Percentiles rank a stretch among this genome's conserved stretches.
These are phyloP conservation scores for Emmelina monodactyla DNA, from an alignment of 2,888 invertebrate species.

Conservation along the genomic window DNA sequence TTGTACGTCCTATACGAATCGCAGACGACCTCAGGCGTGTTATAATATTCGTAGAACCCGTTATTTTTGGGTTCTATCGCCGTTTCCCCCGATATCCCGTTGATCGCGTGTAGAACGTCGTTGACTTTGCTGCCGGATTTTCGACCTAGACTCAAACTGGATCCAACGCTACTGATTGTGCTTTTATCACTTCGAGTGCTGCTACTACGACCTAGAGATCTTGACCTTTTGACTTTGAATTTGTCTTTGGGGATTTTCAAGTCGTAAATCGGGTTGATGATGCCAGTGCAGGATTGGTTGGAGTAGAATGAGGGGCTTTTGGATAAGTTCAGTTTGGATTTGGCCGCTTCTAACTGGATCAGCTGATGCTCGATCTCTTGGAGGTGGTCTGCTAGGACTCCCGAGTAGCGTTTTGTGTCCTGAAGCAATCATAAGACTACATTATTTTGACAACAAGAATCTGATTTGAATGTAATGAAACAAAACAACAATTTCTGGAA, in stretches of 20 bases:
- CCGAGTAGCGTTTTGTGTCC: conserved; percentile 29
- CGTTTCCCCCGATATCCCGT: conserved; percentile 37
- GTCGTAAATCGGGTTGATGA: conserved; percentile 51
- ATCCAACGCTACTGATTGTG: conserved; percentile 28
- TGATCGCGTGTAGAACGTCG: conserved; percentile 48
- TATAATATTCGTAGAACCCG: conserved; percentile 39
- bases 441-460: too few relatives aligned
- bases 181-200: conserved; percentile 31
- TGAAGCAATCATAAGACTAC: too few relatives aligned
- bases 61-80: conserved; percentile 39
- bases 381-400: conserved; percentile 30
- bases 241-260: conserved; percentile 46
- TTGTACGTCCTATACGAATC: conserved; percentile 46
- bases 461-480: too few relatives aligned
- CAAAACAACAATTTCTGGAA: too few relatives aligned
- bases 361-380: conserved; percentile 24
- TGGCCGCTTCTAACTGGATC: conserved; percentile 20
- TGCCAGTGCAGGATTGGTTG: conserved; percentile 34
- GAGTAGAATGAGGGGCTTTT: conserved; percentile 6
- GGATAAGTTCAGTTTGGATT: conserved; percentile 16
- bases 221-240: conserved; percentile 46
- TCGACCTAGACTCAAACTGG: conserved; percentile 39
- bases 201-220: conserved; percentile 43
- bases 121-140: conserved; percentile 38
- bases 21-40: conserved; percentile 37